Evolutionary conservation across 2,113 vertebrate genomes (phyloP).

Genomic region (Phyllostomus hastatus): DNA sequence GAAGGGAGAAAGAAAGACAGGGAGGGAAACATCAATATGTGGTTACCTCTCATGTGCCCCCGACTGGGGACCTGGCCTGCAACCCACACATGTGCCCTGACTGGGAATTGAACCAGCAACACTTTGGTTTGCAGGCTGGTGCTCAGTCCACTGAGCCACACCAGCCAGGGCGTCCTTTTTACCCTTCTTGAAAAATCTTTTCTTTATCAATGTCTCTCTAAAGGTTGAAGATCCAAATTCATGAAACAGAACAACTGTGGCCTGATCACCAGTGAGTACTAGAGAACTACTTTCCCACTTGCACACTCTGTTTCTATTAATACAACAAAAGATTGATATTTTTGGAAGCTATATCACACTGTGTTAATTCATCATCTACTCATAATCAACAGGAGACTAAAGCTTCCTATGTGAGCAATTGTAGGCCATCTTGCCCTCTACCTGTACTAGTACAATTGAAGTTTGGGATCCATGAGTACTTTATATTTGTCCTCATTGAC

Average conservation of each 20-base stretch:
- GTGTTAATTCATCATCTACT: conserved; percentile 52
- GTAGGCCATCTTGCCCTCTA: conserved; percentile 18
- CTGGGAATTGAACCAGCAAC: too few relatives aligned
- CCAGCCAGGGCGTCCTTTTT: not conserved
- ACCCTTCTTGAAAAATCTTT: not conserved
- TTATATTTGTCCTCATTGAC: conserved; percentile 28
- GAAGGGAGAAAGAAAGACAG: too few relatives aligned
- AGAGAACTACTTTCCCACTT: not conserved
- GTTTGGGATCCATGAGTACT: conserved; percentile 51
- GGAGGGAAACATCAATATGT: too few relatives aligned
- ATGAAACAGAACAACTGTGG: not conserved
- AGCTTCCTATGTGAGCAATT: conserved; percentile 5
- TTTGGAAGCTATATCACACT: not conserved
- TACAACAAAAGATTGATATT: conserved; percentile 33
- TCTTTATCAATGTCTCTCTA: not conserved
- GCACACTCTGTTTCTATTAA: conserved; percentile 42
- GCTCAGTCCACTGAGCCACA: too few relatives aligned
- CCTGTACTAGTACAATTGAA: conserved; percentile 44
- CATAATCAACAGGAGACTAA: conserved; percentile 48
- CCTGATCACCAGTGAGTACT: not conserved
- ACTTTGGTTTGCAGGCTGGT: too few relatives aligned
- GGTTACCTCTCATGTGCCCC: too few relatives aligned
- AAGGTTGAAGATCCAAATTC: conserved; percentile 39
- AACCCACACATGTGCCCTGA: too few relatives aligned
- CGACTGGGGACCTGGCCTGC: too few relatives aligned